Percentiles rank a stretch among this genome's conserved stretches.
Evolutionary conservation across 2,797 vertebrate genomes (phyloP).

Genomic region (Epinephelus awoara): DNA sequence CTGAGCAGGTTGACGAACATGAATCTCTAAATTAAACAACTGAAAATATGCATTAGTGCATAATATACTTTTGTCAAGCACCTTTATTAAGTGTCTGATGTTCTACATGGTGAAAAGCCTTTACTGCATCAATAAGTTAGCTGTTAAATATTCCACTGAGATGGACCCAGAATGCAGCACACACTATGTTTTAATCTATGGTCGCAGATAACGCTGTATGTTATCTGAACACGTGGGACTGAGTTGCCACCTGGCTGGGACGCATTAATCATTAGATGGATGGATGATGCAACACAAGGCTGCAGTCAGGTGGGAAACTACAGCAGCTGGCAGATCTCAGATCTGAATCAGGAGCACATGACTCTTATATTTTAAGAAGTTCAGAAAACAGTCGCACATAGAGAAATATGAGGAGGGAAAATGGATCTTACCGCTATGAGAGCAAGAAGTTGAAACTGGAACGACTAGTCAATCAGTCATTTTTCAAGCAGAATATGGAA

Average conservation of each 20-base stretch:
- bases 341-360: slow-evolving; percentile 41
- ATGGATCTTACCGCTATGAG: neutral
- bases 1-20: neutral
- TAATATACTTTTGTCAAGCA: too few relatives aligned
- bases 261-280: slow-evolving; percentile 73
- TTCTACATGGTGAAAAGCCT: slow-evolving; percentile 7
- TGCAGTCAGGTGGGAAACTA: slow-evolving; percentile 58
- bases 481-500: too few relatives aligned
- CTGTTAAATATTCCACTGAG: neutral
- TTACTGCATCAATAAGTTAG: neutral
- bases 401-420: slow-evolving; percentile 25
- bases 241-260: slow-evolving; percentile 61
- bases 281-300: slow-evolving; percentile 67
- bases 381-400: neutral
- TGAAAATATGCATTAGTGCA: too few relatives aligned
- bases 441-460: neutral
- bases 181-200: slow-evolving; percentile 30
- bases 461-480: too few relatives aligned
- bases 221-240: slow-evolving; percentile 64
- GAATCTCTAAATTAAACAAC: neutral
- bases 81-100: neutral
- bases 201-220: slow-evolving; percentile 31
- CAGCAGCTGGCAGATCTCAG: slow-evolving; percentile 64
- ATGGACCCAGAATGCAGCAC: neutral
- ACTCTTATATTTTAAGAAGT: slow-evolving; percentile 31